phyloP scores from a whole-genome alignment of 2,113 vertebrate genomes.

The Propithecus coquereli region DNA sequence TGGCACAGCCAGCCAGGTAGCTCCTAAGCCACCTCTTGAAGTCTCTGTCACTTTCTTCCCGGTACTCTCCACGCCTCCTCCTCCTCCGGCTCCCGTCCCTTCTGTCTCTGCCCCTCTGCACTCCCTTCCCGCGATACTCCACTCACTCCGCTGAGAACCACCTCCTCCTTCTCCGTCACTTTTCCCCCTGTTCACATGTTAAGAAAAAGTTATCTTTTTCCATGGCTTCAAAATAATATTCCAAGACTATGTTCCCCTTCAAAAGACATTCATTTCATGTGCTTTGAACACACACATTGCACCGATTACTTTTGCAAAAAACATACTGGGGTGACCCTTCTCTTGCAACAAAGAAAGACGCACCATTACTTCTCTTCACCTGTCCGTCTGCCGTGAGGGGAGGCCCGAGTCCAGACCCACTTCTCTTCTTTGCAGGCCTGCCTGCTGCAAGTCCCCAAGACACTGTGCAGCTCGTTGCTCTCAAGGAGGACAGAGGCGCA shows the following conservation, averaged over 20 bases:
- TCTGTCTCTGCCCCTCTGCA: background rate
- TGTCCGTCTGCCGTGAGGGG: background rate
- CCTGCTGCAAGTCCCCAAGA: background rate
- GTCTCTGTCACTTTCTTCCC: background rate
- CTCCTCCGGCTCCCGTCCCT: background rate
- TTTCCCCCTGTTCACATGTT: background rate
- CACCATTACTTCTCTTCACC: background rate
- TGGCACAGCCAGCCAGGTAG: rapidly evolving
- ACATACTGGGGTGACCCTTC: background rate
- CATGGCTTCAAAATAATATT: background rate
- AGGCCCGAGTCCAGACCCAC: background rate
- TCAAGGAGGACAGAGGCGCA: rapidly evolving
- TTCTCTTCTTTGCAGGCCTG: rapidly evolving
- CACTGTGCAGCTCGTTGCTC: rapidly evolving
- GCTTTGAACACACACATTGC: background rate
- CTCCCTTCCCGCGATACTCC: background rate
- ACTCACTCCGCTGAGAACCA: background rate
- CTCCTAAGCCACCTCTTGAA: background rate
- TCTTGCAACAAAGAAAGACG: background rate
- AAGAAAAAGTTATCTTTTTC: background rate
- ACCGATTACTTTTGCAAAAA: background rate
- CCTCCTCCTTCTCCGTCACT: background rate
- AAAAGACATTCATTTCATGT: background rate
- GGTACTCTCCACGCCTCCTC: too few relatives aligned
- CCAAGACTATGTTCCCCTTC: background rate